These are phyloP conservation scores for Epinephelus moara DNA, from an alignment of 2,113 vertebrate genomes.

Conservation along the genomic window DNA sequence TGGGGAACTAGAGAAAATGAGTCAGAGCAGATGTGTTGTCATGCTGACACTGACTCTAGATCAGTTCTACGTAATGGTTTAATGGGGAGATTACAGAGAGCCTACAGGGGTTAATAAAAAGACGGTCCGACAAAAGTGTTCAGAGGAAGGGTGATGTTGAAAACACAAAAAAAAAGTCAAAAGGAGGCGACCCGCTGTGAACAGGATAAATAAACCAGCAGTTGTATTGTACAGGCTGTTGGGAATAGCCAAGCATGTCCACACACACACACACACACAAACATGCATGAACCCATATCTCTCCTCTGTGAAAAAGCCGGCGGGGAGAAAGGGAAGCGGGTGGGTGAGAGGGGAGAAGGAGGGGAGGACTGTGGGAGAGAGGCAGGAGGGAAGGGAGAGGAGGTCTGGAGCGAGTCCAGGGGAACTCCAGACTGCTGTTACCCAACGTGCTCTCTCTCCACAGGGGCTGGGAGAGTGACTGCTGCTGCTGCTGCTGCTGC, in stretches of 20 bases:
- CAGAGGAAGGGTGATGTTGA: conserved; percentile 46
- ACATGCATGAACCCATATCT: conserved; percentile 33
- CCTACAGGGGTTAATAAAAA: conserved; percentile 41
- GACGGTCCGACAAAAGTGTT: conserved; percentile 21
- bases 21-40: conserved; percentile 58
- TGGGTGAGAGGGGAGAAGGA: conserved; percentile 58
- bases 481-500: conserved; percentile 57
- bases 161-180: conserved; percentile 32
- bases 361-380: conserved; percentile 67
- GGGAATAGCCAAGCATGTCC: conserved; percentile 40
- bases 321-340: conserved; percentile 61
- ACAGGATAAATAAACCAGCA: conserved; percentile 59
- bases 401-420: conserved; percentile 84
- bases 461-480: conserved; percentile 68
- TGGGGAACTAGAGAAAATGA: conserved; percentile 69
- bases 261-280: conserved; percentile 34
- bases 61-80: conserved; percentile 45
- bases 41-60: conserved; percentile 49
- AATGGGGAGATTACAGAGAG: conserved; percentile 13
- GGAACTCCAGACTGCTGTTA: conserved; percentile 86
- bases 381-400: conserved; percentile 72
- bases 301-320: conserved; percentile 54
- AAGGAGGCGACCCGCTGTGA: conserved; percentile 53
- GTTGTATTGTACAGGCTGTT: conserved; percentile 44
- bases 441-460: conserved; percentile 76